Base-by-base conservation (phyloP, 2,797 vertebrate genomes). In the Enteromius paludinosus region DNA sequence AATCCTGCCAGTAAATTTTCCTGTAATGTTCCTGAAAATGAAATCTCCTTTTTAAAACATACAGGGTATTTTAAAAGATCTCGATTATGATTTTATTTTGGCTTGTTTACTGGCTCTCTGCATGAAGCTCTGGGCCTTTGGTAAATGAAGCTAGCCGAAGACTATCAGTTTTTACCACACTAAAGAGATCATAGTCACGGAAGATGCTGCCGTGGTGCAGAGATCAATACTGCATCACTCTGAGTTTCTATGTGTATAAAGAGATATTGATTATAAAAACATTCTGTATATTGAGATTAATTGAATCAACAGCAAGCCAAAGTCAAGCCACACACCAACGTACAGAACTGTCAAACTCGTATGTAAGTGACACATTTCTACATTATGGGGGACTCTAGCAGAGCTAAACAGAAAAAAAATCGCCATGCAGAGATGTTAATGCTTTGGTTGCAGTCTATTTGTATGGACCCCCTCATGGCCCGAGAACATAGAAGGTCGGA, bases 201-300 rank as follows among this genome's bases (percentile, higher is more conserved):
- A 76, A 76, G 80, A 82, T 68, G 80, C 80, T 81, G 69, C 68
- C 12, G 30, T 81, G 68, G 35, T 56, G 73, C 73, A 76, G 65
- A 28, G 81, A 83, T 83, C 81, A 70, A 83, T 83, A 83, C 72
- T 61, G 65, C 73, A 70, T 70, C 81, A 47, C 73, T 77, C 73
- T 6, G 73, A 77, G 25, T 69, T 83, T 83, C 81, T 83, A 77
- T 70, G 73, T 70, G 81, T 83, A 83, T 70, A 83, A 83, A 83
- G 64, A 77, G 81, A 83, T 83, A 83, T 83, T 83, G 81, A 83
- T 83, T 70, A 69, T 47, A 47, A 83, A 83, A 83, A 62, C 38
- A 77, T 82, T 83, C 73, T 70, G 64, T 83, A 83, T 83, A 83
- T 83, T 77, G 73, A 83, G 81, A 83, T 83, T 83, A 77, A 83